Evolutionary conservation across 2,888 invertebrate genomes (phyloP), one percentile per base, ranked within the genome.

Genomic region (Tribolium freemani): DNA sequence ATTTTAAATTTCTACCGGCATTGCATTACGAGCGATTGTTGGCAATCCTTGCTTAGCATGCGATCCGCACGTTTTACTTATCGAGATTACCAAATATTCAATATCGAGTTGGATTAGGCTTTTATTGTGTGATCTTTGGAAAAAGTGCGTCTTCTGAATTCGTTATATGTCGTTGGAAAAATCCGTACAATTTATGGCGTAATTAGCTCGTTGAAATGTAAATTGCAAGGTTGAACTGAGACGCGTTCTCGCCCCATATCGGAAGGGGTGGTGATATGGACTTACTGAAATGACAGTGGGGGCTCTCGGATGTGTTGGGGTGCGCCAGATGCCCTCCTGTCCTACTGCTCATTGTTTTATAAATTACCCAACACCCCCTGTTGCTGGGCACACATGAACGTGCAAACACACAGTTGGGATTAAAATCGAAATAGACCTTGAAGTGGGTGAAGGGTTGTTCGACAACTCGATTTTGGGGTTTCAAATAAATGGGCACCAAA

Each of bases 51-150:
- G 76, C 77, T 78, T 77, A 75, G 76, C 76, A 82, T 82, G 78
- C 81, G 57, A 74, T 77, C 73, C 79, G 74, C 80, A 76, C 76
- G 74, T 77, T 77, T 75, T 77, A 77, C 77, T 81, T 78, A 80
- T 80, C 78, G 77, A 78, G 79, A 80, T 82, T 79, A 79, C 77
- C 77, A 71, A 80, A 82, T 79, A 80, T 81, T 80, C 81, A 79
- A 81, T 81, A 82, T 82, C 75, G 79, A 74, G 76, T 71, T 46
- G 79, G 80, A 82, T 82, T 82, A 81, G 80, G 79, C 77, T 76
- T 78, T 81, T 79, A 82, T 82, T 82, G 81, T 81, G 74, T 77
- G 77, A 76, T 74, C 72, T 71, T 71, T 74, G 61, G 44, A 66
- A 26, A 51, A 20, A 46, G n/a, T 66, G 54, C 68, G 44, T 68